Evolutionary conservation across 2,113 vertebrate genomes (phyloP).

Genomic region (Hemiscyllium ocellatum): DNA sequence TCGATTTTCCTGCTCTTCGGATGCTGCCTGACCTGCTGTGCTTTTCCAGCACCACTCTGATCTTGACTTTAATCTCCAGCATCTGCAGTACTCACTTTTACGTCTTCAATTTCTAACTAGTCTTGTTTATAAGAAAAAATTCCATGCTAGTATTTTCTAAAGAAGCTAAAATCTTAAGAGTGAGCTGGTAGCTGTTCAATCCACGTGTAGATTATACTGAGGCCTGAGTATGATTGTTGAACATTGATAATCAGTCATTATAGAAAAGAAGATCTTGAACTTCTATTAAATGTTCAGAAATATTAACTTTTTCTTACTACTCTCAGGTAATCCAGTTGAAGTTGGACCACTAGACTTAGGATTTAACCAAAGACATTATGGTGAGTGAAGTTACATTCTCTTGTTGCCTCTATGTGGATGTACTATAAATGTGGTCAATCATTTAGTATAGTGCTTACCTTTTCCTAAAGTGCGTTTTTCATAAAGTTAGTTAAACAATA

Average conservation of each 20-base stretch:
- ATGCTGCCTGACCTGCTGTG: too few relatives aligned
- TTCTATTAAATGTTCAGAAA: neutral
- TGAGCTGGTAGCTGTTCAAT: neutral
- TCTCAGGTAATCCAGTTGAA: neutral
- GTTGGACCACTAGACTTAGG: neutral
- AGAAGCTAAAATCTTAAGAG: neutral
- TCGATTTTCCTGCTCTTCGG: too few relatives aligned
- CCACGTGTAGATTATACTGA: neutral
- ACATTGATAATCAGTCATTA: neutral
- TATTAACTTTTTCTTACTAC: neutral
- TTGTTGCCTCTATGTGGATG: neutral
- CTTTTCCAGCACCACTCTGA: too few relatives aligned
- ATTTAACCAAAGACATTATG: slow-evolving; percentile 31
- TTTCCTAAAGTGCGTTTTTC: neutral
- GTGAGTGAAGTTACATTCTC: neutral
- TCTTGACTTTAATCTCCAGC: too few relatives aligned
- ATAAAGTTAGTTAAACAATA: neutral
- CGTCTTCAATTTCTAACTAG: neutral
- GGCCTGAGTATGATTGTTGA: neutral
- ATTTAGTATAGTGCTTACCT: neutral
- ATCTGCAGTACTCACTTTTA: too few relatives aligned
- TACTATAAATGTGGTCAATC: neutral
- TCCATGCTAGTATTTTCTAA: neutral
- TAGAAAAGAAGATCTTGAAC: neutral
- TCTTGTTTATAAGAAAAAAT: neutral